These are phyloP conservation scores for Orchesella flavescens DNA, from an alignment of 2,888 invertebrate genomes.

Conservation along the genomic window DNA sequence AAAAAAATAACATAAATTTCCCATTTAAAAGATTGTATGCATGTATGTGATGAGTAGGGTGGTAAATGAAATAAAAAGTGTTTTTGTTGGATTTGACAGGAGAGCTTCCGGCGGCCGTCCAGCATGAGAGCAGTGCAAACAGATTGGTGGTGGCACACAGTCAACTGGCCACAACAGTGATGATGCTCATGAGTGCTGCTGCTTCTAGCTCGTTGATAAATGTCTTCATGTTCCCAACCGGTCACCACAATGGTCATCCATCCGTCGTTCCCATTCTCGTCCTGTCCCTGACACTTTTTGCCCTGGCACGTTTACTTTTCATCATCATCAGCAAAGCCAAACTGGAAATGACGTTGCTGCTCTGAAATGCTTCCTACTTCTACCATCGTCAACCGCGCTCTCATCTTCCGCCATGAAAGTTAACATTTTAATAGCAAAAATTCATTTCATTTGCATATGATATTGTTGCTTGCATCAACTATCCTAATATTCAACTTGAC, in stretches of 20 bases:
- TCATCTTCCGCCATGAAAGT: not conserved
- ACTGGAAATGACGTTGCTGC: not conserved
- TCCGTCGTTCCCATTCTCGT: not conserved
- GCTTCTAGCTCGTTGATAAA: conserved; percentile 16
- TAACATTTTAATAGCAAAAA: too few relatives aligned
- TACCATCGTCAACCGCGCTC: not conserved
- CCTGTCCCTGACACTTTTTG: not conserved
- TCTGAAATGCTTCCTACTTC: not conserved
- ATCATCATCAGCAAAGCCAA: conserved; percentile 12
- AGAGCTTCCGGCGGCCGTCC: conserved; percentile 71
- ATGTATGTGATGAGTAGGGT: not conserved
- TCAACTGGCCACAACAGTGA: conserved; percentile 12
- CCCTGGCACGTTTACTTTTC: not conserved
- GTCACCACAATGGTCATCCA: conserved; percentile 16
- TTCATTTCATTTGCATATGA: conserved; percentile 1
- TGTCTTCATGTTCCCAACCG: conserved; percentile 19
- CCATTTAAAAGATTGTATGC: conserved; percentile 2
- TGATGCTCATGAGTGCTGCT: conserved; percentile 16
- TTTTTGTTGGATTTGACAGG: conserved; percentile 62
- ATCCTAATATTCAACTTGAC: not conserved
- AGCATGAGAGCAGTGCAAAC: conserved; percentile 68
- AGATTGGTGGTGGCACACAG: conserved; percentile 15
- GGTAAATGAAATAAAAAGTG: not conserved
- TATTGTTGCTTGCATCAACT: not conserved
- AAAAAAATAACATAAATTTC: conserved; percentile 6